phyloP scores from a whole-genome alignment of 1,140 invertebrate genomes.

The Lycorma delicatula region DNA sequence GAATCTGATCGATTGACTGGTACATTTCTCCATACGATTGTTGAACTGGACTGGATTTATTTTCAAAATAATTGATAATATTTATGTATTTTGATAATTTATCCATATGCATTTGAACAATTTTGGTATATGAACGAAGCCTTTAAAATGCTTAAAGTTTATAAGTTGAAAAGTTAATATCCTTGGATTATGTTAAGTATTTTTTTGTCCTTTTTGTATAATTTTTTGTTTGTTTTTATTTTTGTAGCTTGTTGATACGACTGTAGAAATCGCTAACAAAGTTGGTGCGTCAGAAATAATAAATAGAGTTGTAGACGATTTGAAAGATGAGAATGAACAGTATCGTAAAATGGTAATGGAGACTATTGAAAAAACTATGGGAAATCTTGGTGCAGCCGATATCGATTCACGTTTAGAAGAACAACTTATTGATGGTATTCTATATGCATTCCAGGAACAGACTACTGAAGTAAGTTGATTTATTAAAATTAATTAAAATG shows the following conservation, averaged over 20 bases:
- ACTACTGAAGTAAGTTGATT: constrained; percentile 77
- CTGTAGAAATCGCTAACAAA: constrained; percentile 99
- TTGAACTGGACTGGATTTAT: too few relatives aligned
- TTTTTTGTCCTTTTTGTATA: constrained; percentile 6
- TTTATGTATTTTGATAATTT: too few relatives aligned
- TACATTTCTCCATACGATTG: too few relatives aligned
- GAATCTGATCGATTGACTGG: too few relatives aligned
- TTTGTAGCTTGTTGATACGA: constrained; percentile 87
- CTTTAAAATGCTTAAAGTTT: neutral
- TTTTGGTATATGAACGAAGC: too few relatives aligned
- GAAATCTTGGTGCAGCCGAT: constrained; percentile 93
- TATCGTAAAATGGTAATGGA: constrained; percentile 99
- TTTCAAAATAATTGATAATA: too few relatives aligned
- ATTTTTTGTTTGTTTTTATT: too few relatives aligned
- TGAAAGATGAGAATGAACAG: constrained; percentile 99
- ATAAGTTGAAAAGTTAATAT: constrained; percentile 13
- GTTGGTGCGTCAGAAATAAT: constrained; percentile 98
- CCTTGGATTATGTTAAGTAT: neutral
- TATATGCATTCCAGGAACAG: constrained; percentile 99
- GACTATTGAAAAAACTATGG: constrained; percentile 98
- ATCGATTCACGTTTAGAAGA: constrained; percentile 97
- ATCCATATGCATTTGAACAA: too few relatives aligned
- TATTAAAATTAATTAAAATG: too few relatives aligned
- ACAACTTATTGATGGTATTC: constrained; percentile 97
- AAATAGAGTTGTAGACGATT: constrained; percentile 94